Evolutionary conservation across 2,113 vertebrate genomes (phyloP).

Genomic region (Tetrao urogallus): DNA sequence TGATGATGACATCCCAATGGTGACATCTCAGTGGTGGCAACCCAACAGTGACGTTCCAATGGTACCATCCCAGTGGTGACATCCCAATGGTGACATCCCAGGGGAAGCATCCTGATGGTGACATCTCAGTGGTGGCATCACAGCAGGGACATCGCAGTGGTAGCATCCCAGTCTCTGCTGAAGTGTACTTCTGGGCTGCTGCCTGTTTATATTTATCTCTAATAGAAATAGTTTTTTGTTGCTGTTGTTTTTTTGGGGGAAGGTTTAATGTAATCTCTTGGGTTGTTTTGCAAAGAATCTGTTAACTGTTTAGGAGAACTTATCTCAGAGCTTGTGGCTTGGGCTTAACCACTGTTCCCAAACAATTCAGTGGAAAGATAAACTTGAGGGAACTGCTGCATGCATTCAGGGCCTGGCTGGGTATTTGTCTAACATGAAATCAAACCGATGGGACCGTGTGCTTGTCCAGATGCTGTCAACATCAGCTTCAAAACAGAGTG

Average conservation of each 20-base stretch:
- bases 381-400: not conserved
- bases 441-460: not conserved
- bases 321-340: not conserved
- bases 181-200: not conserved
- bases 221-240: not conserved
- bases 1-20: too few species aligned
- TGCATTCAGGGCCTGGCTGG: not conserved
- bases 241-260: not conserved
- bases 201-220: not conserved
- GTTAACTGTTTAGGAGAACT: not conserved
- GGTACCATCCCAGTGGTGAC: not conserved
- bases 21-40: not conserved
- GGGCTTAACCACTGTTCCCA: conserved; percentile 49
- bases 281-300: conserved; percentile 7
- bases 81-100: too few species aligned
- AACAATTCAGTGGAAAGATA: conserved; percentile 36
- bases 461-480: not conserved
- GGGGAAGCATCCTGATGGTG: not conserved
- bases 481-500: not conserved
- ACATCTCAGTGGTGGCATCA: not conserved
- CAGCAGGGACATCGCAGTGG: too few species aligned
- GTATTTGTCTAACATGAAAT: not conserved
- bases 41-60: too few species aligned
- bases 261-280: conserved; percentile 10
- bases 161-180: not conserved